These are phyloP conservation scores for Umimayanthus chanpuru DNA, from an alignment of 92 coral and sea anemone genomes.

Conservation along the genomic window DNA sequence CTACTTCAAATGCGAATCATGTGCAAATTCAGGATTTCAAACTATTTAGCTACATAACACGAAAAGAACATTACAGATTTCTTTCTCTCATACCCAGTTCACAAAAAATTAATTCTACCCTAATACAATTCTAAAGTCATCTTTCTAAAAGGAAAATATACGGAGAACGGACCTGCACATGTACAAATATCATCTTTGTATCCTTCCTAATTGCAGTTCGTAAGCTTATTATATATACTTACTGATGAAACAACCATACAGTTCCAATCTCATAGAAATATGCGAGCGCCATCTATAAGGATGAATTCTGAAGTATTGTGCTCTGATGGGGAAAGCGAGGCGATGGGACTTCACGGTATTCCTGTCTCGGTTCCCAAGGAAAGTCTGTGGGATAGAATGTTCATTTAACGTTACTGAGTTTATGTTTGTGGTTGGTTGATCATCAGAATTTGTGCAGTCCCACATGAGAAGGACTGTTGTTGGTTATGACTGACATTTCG, in stretches of 20 bases:
- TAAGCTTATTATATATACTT: neutral
- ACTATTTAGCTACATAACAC: no score
- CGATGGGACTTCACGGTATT: slow-evolving; percentile 38
- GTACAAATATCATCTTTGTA: no score
- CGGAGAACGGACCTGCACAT: no score
- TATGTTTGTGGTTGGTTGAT: no score
- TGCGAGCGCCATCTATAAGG: slow-evolving; percentile 28
- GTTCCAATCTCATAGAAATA: slow-evolving; percentile 29
- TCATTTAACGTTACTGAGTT: neutral
- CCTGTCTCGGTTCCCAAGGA: slow-evolving; percentile 28
- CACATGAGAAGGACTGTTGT: no score
- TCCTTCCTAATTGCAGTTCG: neutral
- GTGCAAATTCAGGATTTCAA: neutral
- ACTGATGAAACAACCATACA: slow-evolving; percentile 41
- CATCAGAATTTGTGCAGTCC: no score
- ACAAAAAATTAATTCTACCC: no score
- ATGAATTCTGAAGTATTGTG: slow-evolving; percentile 40
- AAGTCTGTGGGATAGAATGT: slow-evolving; percentile 2
- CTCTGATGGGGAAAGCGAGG: slow-evolving; percentile 33
- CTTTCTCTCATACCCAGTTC: no score
- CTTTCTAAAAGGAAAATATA: neutral
- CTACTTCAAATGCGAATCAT: neutral
- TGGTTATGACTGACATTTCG: no score
- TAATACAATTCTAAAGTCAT: no score
- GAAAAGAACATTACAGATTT: no score